These are phyloP conservation scores for Leptinotarsa peninsularis DNA, from an alignment of 2,888 invertebrate species.

Conservation along the genomic window DNA sequence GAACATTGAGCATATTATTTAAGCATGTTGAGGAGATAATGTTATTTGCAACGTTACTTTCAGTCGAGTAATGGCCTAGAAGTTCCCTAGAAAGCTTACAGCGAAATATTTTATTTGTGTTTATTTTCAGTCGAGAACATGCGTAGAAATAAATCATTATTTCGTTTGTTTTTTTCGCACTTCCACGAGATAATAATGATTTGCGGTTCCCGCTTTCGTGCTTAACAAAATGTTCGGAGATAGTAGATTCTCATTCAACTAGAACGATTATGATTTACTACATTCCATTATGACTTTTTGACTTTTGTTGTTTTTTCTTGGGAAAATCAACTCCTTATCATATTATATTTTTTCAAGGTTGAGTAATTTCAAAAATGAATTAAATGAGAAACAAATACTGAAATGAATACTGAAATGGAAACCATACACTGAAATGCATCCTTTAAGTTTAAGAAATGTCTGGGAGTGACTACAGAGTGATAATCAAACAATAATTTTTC, in stretches of 20 bases:
- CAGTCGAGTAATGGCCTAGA: not conserved
- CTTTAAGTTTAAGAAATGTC: no score
- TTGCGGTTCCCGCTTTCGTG: not conserved
- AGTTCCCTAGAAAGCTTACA: not conserved
- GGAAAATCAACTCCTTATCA: no score
- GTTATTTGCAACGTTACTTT: not conserved
- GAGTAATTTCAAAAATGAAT: no score
- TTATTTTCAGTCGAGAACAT: not conserved
- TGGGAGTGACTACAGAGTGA: no score
- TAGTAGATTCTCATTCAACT: not conserved
- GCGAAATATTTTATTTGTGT: not conserved
- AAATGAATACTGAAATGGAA: no score
- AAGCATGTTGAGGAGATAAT: not conserved
- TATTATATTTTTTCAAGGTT: no score
- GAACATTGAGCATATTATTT: not conserved
- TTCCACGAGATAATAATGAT: not conserved
- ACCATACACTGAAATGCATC: no score
- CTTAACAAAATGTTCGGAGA: not conserved
- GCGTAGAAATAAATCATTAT: not conserved
- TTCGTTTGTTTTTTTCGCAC: constrained; percentile 2
- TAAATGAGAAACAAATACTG: no score
- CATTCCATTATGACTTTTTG: not conserved
- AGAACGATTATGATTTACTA: not conserved
- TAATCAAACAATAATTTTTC: no score
- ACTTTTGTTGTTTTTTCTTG: no score